Evolutionary conservation across 2,797 vertebrate genomes (phyloP), one percentile per base, ranked within the genome.

Genomic region (Garrulus glandarius): DNA sequence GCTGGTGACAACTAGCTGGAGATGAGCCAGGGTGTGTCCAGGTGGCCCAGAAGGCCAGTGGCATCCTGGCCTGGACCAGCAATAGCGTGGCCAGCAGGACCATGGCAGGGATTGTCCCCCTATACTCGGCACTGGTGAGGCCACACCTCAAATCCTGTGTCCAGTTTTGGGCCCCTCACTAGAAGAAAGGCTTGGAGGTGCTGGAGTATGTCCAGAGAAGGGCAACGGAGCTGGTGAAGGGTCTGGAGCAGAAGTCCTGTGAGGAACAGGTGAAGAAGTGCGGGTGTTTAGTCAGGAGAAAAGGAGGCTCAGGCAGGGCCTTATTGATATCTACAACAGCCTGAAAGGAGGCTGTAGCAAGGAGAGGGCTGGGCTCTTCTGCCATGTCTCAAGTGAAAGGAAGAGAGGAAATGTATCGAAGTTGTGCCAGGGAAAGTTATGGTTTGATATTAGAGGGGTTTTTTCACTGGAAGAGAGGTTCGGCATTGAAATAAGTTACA

Each of bases 61-160:
- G 12, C 24, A 41, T 34, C 14, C 20, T 47, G 26, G 26, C 21
- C 41, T 47, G 24, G 1, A 5, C 2, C 10, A 70, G 34, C 30
- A 47, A 6, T 0, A 5, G 5, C 8, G 30, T 22, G 49, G 11
- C 10, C 64, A 55, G 32, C 15, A 47, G 26, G 49, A 5, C 0
- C 36, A 63, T 10, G 30, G 8, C 41, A 55, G 26, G 2, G 41
- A 43, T 3, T 47, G 7, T 15, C 10, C 8, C 14, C 13, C n/a
- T 46, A 4, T 21, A 17, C 11, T 9, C 0, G 0, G 10, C 21
- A 19, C 18, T 41, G 36, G 8, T 30, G 21, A 21, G 18, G 12
- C 21, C 5, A 3, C 10, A 16, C 9, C 32, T 56, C 18, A 11
- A 71, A n/a, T 22, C 19, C 16, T 49, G 6, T 13, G 11, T 32